Percentiles rank a stretch among this genome's conserved stretches.
phyloP scores from a whole-genome alignment of 1,140 invertebrate species.

The Ericerus pela region DNA sequence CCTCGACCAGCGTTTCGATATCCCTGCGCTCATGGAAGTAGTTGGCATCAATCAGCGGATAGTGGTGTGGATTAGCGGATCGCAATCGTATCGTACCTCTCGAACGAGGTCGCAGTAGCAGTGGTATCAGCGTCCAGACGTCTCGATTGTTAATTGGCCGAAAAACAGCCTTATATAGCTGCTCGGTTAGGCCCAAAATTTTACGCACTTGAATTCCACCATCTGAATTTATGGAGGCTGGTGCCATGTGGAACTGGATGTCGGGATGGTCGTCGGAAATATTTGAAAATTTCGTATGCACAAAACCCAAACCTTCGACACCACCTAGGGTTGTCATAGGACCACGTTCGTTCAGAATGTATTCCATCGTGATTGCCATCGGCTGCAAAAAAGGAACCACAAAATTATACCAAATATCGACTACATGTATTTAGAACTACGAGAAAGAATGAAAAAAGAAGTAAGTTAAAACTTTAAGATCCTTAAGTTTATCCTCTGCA shows the following conservation, averaged over 20 bases:
- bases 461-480: no score
- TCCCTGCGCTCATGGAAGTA: slow-evolving; percentile 67
- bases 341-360: slow-evolving; percentile 54
- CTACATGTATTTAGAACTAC: no score
- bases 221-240: slow-evolving; percentile 67
- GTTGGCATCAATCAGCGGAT: slow-evolving; percentile 75
- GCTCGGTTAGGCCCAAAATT: slow-evolving; percentile 66
- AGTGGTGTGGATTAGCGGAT: slow-evolving; percentile 64
- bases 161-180: slow-evolving; percentile 61
- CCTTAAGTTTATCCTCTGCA: no score
- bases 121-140: slow-evolving; percentile 67
- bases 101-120: slow-evolving; percentile 62
- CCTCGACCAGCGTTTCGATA: slow-evolving; percentile 60
- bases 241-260: slow-evolving; percentile 74
- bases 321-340: slow-evolving; percentile 73
- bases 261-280: slow-evolving; percentile 56
- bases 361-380: slow-evolving; percentile 59
- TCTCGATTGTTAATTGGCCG: slow-evolving; percentile 57
- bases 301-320: slow-evolving; percentile 68
- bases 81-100: slow-evolving; percentile 52
- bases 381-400: slow-evolving; percentile 40
- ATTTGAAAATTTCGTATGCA: slow-evolving; percentile 68
- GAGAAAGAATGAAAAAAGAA: no score
- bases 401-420: not conserved
- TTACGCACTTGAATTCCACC: slow-evolving; percentile 45